Evolutionary conservation across 64 coral and sea anemone species (phyloP).

Genomic region (Exaiptasia diaphana): DNA sequence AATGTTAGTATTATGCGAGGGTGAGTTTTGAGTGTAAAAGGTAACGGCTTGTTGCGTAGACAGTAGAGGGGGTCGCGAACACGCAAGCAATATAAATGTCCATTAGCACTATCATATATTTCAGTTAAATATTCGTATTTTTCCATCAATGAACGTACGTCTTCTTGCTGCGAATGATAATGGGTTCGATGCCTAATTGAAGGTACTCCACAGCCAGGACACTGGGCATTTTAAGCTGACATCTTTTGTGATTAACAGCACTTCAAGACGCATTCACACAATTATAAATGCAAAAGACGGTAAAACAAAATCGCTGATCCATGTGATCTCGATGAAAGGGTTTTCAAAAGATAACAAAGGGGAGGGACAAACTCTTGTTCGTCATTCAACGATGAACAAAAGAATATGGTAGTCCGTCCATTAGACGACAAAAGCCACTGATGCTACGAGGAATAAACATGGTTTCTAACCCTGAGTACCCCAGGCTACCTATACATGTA

Average conservation of each 20-base stretch:
- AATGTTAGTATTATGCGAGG: no score
- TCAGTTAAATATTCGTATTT: no score
- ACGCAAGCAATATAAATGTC: conserved; percentile 4
- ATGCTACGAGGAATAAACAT: no score
- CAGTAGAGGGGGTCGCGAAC: no score
- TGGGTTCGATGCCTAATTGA: no score
- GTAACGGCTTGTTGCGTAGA: no score
- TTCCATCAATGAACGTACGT: no score
- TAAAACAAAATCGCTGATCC: background rate
- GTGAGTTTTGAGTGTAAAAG: no score
- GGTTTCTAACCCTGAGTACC: no score
- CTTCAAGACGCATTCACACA: background rate
- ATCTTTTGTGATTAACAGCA: conserved; percentile 2
- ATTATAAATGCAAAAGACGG: conserved; percentile 3
- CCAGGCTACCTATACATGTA: no score
- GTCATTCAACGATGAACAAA: conserved; percentile 9
- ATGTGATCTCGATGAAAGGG: conserved; percentile 3
- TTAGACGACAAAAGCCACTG: background rate
- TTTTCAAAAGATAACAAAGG: conserved; percentile 17
- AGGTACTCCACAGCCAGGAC: background rate
- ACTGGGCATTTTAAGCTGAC: conserved; percentile 14
- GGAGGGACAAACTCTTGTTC: conserved; percentile 7
- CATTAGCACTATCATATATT: no score
- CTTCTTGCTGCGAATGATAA: no score
- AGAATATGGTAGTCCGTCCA: background rate